These are phyloP conservation scores for Branchipolynoe longqiensis DNA, from an alignment of 2,888 invertebrate species.

Conservation along the genomic window DNA sequence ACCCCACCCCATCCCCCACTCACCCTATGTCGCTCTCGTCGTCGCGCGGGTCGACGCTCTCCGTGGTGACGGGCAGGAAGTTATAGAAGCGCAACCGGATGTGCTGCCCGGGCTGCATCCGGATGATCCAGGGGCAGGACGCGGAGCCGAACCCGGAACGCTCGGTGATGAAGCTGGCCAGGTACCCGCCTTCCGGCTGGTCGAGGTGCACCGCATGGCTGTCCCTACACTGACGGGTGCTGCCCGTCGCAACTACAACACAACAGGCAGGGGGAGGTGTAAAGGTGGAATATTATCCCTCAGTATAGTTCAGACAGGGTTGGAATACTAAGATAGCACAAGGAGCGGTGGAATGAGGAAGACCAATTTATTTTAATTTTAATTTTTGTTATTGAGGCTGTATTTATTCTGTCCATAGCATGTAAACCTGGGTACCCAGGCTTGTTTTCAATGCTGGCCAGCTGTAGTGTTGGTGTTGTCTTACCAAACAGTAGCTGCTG, in stretches of 20 bases:
- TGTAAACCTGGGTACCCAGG: too few relatives aligned
- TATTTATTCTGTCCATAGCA: too few relatives aligned
- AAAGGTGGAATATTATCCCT: too few relatives aligned
- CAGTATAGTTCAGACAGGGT: too few relatives aligned
- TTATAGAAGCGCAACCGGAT: conserved; percentile 52
- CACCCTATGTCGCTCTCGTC: conserved; percentile 33
- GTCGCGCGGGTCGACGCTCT: conserved; percentile 22
- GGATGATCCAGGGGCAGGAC: conserved; percentile 48
- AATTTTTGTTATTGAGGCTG: too few relatives aligned
- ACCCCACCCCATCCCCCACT: conserved; percentile 6
- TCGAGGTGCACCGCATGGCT: conserved; percentile 29
- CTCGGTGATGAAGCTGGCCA: conserved; percentile 57
- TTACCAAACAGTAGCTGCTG: too few relatives aligned
- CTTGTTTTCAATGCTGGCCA: too few relatives aligned
- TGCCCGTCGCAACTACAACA: conserved; percentile 51
- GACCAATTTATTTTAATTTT: too few relatives aligned
- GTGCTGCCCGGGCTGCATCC: conserved; percentile 32
- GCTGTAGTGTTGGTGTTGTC: too few relatives aligned
- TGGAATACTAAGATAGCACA: too few relatives aligned
- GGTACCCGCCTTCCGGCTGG: conserved; percentile 25
- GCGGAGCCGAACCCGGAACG: conserved; percentile 31
- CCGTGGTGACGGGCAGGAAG: conserved; percentile 43
- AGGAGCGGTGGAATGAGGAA: too few relatives aligned
- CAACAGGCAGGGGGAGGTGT: too few relatives aligned
- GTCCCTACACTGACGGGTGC: conserved; percentile 29